phyloP scores from a whole-genome alignment of 2,113 vertebrate species.

The Albula goreensis region DNA sequence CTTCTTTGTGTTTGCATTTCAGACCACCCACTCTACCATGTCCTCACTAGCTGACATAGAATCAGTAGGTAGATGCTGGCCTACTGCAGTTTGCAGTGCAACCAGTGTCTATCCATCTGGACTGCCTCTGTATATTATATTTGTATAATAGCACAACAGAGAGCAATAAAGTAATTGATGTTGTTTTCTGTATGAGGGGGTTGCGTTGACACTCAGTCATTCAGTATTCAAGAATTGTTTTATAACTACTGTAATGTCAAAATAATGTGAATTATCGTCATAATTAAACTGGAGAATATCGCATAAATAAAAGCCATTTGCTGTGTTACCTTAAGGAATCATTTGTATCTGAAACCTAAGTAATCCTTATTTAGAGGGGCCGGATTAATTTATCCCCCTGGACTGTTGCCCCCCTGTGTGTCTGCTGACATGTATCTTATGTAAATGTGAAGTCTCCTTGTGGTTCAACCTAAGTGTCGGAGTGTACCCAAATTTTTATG shows the following conservation, averaged over 20 bases:
- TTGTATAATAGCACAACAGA: conserved; percentile 32
- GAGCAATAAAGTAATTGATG: conserved; percentile 30
- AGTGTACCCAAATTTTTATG: background rate
- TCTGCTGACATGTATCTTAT: background rate
- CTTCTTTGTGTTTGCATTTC: conserved; percentile 19
- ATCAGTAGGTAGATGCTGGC: background rate
- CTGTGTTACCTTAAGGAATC: conserved; percentile 11
- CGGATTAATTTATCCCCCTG: background rate
- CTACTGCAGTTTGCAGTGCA: conserved; percentile 11
- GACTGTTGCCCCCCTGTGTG: background rate
- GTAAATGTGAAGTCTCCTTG: background rate
- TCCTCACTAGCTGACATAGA: background rate
- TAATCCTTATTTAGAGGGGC: conserved; percentile 1
- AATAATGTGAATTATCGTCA: background rate
- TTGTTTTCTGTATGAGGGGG: conserved; percentile 17
- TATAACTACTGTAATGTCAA: conserved; percentile 11
- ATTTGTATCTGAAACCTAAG: background rate
- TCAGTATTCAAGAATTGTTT: conserved; percentile 9
- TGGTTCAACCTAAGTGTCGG: background rate
- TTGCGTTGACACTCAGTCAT: background rate
- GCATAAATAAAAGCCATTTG: conserved; percentile 12
- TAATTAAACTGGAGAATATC: conserved; percentile 3
- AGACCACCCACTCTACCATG: conserved; percentile 30
- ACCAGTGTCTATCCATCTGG: conserved; percentile 5
- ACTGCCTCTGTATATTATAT: conserved; percentile 25